These are phyloP conservation scores for Centropristis striata DNA, from an alignment of 2,113 vertebrate species.

Conservation along the genomic window DNA sequence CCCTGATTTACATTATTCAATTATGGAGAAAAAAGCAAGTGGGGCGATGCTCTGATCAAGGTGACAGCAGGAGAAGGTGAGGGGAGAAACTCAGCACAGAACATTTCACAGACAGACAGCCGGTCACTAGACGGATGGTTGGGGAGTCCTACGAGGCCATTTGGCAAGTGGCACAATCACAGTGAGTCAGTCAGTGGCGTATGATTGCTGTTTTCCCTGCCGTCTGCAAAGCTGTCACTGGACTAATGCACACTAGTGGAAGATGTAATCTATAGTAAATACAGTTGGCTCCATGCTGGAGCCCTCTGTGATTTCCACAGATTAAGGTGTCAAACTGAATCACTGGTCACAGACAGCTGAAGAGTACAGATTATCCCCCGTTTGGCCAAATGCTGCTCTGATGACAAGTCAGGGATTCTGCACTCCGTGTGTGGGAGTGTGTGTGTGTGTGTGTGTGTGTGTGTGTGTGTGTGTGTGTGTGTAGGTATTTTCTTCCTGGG, in stretches of 20 bases:
- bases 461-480: background rate
- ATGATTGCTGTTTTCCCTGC: constrained; percentile 79
- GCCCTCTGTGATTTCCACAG: constrained; percentile 77
- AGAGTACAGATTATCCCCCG: constrained; percentile 68
- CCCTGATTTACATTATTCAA: constrained; percentile 64
- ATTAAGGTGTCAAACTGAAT: constrained; percentile 81
- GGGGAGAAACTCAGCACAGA: constrained; percentile 17
- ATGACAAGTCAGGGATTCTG: constrained; percentile 46
- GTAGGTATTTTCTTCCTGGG: constrained; percentile 37
- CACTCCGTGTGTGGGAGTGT: constrained; percentile 21
- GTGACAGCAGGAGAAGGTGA: constrained; percentile 41
- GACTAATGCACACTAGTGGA: constrained; percentile 76
- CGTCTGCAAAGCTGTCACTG: constrained; percentile 75
- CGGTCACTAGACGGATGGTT: constrained; percentile 43
- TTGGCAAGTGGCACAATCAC: constrained; percentile 67
- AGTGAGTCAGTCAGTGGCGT: constrained; percentile 69
- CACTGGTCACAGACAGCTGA: constrained; percentile 72
- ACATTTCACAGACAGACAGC: constrained; percentile 30
- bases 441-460: constrained; percentile 8
- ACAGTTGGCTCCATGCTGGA: constrained; percentile 71
- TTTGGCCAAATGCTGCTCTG: constrained; percentile 54
- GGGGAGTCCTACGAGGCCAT: constrained; percentile 56
- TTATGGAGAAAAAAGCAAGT: constrained; percentile 46
- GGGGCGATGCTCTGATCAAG: constrained; percentile 47
- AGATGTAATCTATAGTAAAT: constrained; percentile 83